Evolutionary conservation across 2,113 vertebrate species (phyloP), one percentile per base, ranked within the genome.

Genomic region (Ctenomys sociabilis): DNA sequence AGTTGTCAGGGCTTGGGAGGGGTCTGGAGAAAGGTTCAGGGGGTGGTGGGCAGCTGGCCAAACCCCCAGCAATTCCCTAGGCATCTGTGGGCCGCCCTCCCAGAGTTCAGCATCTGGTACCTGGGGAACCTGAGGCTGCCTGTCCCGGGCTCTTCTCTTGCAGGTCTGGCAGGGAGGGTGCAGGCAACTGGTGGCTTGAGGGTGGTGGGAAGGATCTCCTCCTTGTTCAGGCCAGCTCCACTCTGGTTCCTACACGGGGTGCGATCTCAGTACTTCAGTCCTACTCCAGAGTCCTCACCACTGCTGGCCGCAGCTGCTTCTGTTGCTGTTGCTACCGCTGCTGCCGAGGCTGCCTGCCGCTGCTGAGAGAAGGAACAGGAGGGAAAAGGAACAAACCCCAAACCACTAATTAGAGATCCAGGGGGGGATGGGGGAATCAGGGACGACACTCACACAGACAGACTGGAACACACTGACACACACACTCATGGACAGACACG

Each of bases 321-420:
- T 52, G 84, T 88, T 59, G 95, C 93, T 45, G 43, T 93, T 85
- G 89, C 54, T 57, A 26, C 90, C 24, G 75, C 93, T 52, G 35
- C 77, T 30, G 61, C 90, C 14, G 66, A 82, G 52, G 75, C 94
- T 45, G 95, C 97, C 11, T 66, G 77, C 77, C 4, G 94, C 97
- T 78, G 95, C 96, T 82, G 95, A 98, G 97, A 95, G 85, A 97
- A 98, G 96, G 97, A 98, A 95, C 97, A 97, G 97, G 97, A 98
- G 97, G 97, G 97, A 98, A 97, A 98, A 97, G 97, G 97, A 98
- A 97, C 97, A 98, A 98, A 98, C 97, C 97, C 97, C 97, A 98
- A 98, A 98, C 97, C 97, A 98, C 97, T 98, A 98, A 98, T 98
- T 98, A 97, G 97, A 98, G 97, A 98, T 97, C 96, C 93, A 73